phyloP scores from a whole-genome alignment of 2,113 vertebrate species.

The Ifrita kowaldi region DNA sequence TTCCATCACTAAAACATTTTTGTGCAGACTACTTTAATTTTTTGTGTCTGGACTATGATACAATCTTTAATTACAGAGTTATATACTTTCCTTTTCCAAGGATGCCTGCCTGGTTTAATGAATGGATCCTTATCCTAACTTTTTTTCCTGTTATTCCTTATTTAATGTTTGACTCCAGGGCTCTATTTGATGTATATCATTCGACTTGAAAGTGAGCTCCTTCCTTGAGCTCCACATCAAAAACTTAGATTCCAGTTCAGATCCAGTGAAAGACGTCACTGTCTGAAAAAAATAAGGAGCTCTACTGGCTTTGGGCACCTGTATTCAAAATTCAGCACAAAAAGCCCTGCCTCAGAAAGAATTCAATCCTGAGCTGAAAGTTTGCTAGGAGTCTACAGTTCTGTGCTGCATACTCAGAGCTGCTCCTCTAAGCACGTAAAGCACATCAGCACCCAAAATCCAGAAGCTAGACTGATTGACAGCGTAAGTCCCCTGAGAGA shows the following conservation, averaged over 20 bases:
- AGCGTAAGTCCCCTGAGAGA: not conserved
- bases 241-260: not conserved
- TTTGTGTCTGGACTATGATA: not conserved
- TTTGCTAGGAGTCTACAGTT: not conserved
- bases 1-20: not conserved
- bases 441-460: not conserved
- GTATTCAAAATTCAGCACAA: not conserved
- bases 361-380: not conserved
- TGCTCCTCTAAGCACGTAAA: not conserved
- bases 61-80: conserved; percentile 28
- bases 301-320: not conserved
- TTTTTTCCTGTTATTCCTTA: not conserved
- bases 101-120: not conserved
- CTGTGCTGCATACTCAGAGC: not conserved
- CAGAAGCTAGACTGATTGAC: not conserved
- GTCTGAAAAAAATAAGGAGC: not conserved
- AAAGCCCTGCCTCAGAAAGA: not conserved
- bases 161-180: not conserved
- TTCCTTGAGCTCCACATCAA: not conserved
- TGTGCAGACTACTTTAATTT: not conserved
- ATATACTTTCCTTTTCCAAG: not conserved
- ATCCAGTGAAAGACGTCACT: not conserved
- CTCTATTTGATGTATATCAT: not conserved
- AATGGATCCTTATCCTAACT: not conserved
- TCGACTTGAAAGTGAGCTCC: not conserved